Conservation (phyloP, 2,888 invertebrate genomes). For the Cyclophora punctaria region DNA sequence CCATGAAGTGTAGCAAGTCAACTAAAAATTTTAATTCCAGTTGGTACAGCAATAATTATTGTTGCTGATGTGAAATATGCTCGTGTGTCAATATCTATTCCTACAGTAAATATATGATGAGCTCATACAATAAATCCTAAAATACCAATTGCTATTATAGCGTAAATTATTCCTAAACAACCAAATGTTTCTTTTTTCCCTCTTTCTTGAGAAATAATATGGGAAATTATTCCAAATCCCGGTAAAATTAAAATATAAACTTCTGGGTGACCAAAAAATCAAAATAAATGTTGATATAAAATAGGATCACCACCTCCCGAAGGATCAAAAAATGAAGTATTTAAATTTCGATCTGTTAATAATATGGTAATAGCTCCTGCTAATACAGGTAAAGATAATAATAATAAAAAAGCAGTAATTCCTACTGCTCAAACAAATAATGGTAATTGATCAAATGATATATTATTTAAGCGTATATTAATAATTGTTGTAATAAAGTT, state of each 20-base stretch:
- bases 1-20: slow-evolving; percentile 83
- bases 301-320: slow-evolving; percentile 87
- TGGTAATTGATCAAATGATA: slow-evolving; percentile 78
- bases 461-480: slow-evolving; percentile 78
- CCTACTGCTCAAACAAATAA: slow-evolving; percentile 84
- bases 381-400: slow-evolving; percentile 83
- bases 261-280: slow-evolving; percentile 92
- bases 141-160: slow-evolving; percentile 87
- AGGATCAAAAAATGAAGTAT: slow-evolving; percentile 88
- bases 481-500: slow-evolving; percentile 87
- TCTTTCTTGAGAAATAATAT: slow-evolving; percentile 84
- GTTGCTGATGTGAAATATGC: slow-evolving; percentile 90
- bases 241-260: slow-evolving; percentile 91
- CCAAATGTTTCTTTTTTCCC: slow-evolving; percentile 85
- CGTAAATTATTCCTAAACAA: slow-evolving; percentile 84
- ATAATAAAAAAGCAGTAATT: slow-evolving; percentile 66
- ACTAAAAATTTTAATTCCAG: slow-evolving; percentile 88
- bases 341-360: slow-evolving; percentile 85
- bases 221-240: slow-evolving; percentile 87
- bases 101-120: slow-evolving; percentile 90
- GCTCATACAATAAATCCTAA: slow-evolving; percentile 90
- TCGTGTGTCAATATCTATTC: slow-evolving; percentile 88
- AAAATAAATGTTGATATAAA: slow-evolving; percentile 88
- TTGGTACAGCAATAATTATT: slow-evolving; percentile 90
- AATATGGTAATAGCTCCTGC: slow-evolving; percentile 88